Evolutionary conservation across 2,113 vertebrate species (phyloP).

Genomic region (Coregonus clupeaformis): DNA sequence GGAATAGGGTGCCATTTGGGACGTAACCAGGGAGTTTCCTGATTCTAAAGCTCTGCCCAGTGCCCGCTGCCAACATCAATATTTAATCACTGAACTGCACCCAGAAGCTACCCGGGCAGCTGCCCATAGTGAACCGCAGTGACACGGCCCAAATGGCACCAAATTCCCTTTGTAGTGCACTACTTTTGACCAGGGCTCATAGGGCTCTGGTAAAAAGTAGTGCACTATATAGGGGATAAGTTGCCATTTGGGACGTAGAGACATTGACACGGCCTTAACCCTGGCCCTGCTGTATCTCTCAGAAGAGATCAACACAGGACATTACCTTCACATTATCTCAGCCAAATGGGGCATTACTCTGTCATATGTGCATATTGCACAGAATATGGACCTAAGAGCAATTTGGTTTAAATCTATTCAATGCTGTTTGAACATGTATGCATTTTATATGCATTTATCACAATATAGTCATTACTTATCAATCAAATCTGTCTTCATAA

Average conservation of each 20-base stretch:
- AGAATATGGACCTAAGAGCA: too few species aligned
- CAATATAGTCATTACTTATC: background rate
- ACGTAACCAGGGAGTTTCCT: conserved; percentile 59
- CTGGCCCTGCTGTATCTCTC: too few species aligned
- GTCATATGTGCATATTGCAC: too few species aligned
- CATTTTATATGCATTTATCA: background rate
- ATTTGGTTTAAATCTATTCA: too few species aligned
- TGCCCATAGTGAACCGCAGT: background rate
- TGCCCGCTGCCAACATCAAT: conserved; percentile 42
- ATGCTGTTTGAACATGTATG: too few species aligned
- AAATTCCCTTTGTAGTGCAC: too few species aligned
- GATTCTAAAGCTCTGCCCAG: conserved; percentile 32
- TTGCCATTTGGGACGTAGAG: too few species aligned
- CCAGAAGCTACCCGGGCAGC: conserved; percentile 16
- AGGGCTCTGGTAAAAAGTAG: too few species aligned
- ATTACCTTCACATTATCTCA: background rate
- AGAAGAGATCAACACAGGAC: background rate
- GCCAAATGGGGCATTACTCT: background rate
- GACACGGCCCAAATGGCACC: background rate
- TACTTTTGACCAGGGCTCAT: too few species aligned
- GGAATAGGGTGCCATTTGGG: background rate
- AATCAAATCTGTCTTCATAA: background rate
- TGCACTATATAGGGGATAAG: too few species aligned
- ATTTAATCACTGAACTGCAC: conserved; percentile 39
- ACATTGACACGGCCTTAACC: too few species aligned